phyloP scores from a whole-genome alignment of 2,888 invertebrate genomes.

The Antitype chi region DNA sequence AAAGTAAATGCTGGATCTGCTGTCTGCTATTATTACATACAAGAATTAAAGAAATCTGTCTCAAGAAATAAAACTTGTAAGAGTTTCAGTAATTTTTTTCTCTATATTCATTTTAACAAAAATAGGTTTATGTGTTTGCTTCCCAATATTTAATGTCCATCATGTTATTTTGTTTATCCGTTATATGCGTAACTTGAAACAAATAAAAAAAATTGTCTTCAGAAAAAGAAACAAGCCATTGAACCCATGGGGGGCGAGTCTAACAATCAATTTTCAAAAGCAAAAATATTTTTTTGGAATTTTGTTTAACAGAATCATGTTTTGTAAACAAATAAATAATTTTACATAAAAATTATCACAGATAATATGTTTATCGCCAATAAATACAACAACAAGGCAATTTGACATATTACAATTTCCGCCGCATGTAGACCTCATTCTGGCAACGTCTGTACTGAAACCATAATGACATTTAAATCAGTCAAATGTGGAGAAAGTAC shows the following conservation, averaged over 20 bases:
- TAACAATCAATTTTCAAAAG: too few species aligned
- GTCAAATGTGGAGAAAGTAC: constrained; percentile 52
- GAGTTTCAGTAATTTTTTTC: constrained; percentile 31
- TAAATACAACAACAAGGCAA: constrained; percentile 51
- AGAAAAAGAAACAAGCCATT: too few species aligned
- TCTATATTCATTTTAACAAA: constrained; percentile 33
- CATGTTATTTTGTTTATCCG: constrained; percentile 21
- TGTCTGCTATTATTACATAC: too few species aligned
- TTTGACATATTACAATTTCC: constrained; percentile 47
- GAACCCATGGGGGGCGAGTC: too few species aligned
- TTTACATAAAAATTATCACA: constrained; percentile 33
- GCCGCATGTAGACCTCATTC: constrained; percentile 25
- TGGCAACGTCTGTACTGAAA: constrained; percentile 45
- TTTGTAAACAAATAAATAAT: constrained; percentile 42
- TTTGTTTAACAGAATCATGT: not conserved
- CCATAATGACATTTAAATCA: constrained; percentile 61
- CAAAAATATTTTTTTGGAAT: not conserved
- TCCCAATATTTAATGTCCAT: constrained; percentile 25
- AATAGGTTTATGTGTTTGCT: constrained; percentile 58
- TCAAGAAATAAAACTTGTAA: constrained; percentile 26
- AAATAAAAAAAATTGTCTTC: not conserved
- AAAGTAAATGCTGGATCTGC: too few species aligned
- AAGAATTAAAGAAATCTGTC: constrained; percentile 15
- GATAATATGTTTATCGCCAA: constrained; percentile 62
- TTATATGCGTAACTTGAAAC: not conserved